Percentiles rank a stretch among this genome's conserved stretches.
These are phyloP conservation scores for Helogale parvula DNA, from an alignment of 2,113 vertebrate species.

Conservation along the genomic window DNA sequence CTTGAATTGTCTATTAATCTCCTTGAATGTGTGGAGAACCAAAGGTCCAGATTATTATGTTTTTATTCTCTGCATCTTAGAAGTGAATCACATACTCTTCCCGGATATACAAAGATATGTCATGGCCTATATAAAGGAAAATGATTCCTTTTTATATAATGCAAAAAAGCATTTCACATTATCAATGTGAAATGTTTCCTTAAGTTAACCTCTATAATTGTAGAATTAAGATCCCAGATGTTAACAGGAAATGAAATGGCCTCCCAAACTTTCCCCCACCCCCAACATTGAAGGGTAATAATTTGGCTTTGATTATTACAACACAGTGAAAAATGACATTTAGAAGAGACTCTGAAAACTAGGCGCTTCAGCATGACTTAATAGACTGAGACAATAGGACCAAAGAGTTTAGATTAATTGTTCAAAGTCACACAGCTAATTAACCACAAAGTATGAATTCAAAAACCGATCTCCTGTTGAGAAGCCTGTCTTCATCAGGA, in stretches of 20 bases:
- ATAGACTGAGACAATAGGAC: background rate
- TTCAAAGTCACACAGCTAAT: constrained; percentile 52
- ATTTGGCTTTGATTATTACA: background rate
- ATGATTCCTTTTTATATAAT: background rate
- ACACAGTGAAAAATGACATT: background rate
- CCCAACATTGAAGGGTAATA: background rate
- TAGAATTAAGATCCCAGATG: background rate
- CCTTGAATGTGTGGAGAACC: background rate
- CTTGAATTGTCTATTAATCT: background rate
- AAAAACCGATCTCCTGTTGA: constrained; percentile 22
- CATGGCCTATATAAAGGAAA: background rate
- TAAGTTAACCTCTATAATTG: background rate
- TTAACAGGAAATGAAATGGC: constrained; percentile 22
- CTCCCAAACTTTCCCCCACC: background rate
- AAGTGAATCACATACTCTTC: background rate
- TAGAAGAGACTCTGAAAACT: background rate
- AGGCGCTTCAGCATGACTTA: background rate
- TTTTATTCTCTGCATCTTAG: background rate
- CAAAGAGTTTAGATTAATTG: background rate
- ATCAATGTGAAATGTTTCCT: background rate
- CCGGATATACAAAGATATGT: background rate
- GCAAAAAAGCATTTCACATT: background rate
- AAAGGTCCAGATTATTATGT: background rate
- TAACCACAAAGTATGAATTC: background rate
- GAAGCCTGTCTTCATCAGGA: constrained; percentile 38